Evolutionary conservation across 2,888 invertebrate genomes (phyloP).

Genomic region (Protonemura montana): DNA sequence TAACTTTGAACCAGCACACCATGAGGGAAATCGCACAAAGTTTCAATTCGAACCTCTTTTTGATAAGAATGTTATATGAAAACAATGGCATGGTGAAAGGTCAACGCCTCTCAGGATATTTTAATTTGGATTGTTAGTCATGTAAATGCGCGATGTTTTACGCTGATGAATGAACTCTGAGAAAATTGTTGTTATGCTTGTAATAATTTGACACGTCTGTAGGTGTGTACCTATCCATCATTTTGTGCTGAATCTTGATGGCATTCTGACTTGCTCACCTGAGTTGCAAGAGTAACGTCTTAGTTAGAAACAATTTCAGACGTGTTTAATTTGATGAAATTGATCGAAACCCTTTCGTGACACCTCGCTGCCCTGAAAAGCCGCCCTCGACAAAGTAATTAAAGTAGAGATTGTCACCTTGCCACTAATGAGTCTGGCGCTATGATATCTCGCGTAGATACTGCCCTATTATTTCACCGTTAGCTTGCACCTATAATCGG

Average conservation of each 20-base stretch:
- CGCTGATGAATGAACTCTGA: neutral
- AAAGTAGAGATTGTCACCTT: neutral
- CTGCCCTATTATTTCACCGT: conserved; percentile 13
- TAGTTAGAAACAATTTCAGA: neutral
- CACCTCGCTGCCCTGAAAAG: neutral
- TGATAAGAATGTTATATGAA: neutral
- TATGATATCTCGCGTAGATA: neutral
- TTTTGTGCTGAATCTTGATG: neutral
- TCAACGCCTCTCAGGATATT: neutral
- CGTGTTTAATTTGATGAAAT: neutral
- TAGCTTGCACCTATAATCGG: neutral
- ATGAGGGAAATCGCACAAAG: neutral
- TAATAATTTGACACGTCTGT: neutral
- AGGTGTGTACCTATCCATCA: neutral
- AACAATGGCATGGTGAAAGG: neutral
- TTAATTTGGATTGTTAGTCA: conserved; percentile 12
- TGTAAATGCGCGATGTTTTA: neutral
- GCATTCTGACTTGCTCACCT: neutral
- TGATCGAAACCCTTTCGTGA: neutral
- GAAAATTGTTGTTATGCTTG: neutral
- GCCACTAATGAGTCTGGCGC: neutral
- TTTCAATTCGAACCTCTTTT: neutral
- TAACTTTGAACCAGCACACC: neutral
- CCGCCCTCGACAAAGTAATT: neutral
- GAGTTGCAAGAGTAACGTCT: neutral